These are phyloP conservation scores for Araneus ventricosus DNA, from an alignment of 1,140 invertebrate species.

Conservation along the genomic window DNA sequence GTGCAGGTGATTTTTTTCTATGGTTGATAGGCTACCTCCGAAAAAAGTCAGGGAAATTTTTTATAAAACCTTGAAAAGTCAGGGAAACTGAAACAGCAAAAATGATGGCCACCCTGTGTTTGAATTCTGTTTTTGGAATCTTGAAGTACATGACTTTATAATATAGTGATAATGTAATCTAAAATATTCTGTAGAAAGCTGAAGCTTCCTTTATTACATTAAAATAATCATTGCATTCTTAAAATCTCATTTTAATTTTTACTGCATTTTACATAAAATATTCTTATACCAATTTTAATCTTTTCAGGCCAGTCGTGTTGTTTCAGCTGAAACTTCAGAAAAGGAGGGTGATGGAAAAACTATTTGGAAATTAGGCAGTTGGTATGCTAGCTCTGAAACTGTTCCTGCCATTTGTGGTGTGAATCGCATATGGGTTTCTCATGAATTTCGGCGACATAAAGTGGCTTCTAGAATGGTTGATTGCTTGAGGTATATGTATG, in stretches of 20 bases:
- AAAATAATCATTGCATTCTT: too few species aligned
- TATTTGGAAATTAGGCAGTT: slow-evolving; percentile 71
- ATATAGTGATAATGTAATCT: too few species aligned
- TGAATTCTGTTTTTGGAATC: too few species aligned
- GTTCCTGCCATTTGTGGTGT: slow-evolving; percentile 81
- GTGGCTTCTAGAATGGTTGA: slow-evolving; percentile 85
- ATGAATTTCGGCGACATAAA: slow-evolving; percentile 84
- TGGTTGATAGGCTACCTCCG: too few species aligned
- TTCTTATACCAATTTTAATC: neutral
- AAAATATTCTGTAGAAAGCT: too few species aligned
- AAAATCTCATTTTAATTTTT: neutral
- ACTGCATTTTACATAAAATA: neutral
- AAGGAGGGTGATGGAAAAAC: neutral
- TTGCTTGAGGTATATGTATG: slow-evolving; percentile 70
- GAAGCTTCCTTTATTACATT: too few species aligned
- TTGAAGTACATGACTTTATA: too few species aligned
- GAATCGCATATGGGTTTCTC: slow-evolving; percentile 90
- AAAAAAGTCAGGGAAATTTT: too few species aligned
- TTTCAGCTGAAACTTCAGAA: neutral
- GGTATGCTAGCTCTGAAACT: slow-evolving; percentile 79
- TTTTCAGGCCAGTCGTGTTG: slow-evolving; percentile 54
- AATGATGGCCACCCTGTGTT: too few species aligned
- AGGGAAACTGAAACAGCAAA: too few species aligned
- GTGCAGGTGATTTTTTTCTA: too few species aligned
- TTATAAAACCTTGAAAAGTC: too few species aligned